phyloP scores from a whole-genome alignment of 2,888 invertebrate species.

The Pseudococcus jackbeardsleyi region DNA sequence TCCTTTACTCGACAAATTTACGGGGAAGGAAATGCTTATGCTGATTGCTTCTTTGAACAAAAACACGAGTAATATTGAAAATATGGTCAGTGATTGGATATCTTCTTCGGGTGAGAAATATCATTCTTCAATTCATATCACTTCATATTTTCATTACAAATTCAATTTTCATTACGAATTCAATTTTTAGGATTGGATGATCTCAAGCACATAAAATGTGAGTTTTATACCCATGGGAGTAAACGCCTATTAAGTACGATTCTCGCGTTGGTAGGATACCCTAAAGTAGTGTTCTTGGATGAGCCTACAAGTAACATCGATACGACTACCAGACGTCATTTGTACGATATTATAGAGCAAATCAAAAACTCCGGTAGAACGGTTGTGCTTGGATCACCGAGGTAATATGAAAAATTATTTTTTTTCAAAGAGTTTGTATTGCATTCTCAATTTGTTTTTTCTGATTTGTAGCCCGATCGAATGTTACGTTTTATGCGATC shows the following conservation, averaged over 20 bases:
- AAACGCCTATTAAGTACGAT: not conserved
- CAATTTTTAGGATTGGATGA: not conserved
- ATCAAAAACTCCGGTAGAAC: not conserved
- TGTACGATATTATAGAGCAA: constrained; percentile 1
- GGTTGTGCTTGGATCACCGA: not conserved
- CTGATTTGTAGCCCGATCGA: not conserved
- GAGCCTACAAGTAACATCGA: not conserved
- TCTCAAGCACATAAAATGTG: not conserved
- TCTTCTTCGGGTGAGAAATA: not conserved
- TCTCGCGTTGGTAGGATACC: not conserved
- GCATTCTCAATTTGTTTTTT: not conserved
- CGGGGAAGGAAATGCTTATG: not conserved
- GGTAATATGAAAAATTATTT: not conserved
- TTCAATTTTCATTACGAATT: not conserved
- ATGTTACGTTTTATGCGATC: constrained; percentile 3
- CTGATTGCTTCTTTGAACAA: not conserved
- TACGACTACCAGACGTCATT: not conserved
- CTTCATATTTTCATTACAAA: not conserved
- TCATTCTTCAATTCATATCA: no score
- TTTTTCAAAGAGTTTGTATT: not conserved
- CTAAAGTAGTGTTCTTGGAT: not conserved
- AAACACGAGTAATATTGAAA: not conserved
- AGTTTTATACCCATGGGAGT: not conserved
- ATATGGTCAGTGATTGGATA: not conserved
- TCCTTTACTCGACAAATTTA: not conserved